Evolutionary conservation across 2,113 vertebrate species (phyloP).

Genomic region (Sinocyclocheilus rhinocerous): DNA sequence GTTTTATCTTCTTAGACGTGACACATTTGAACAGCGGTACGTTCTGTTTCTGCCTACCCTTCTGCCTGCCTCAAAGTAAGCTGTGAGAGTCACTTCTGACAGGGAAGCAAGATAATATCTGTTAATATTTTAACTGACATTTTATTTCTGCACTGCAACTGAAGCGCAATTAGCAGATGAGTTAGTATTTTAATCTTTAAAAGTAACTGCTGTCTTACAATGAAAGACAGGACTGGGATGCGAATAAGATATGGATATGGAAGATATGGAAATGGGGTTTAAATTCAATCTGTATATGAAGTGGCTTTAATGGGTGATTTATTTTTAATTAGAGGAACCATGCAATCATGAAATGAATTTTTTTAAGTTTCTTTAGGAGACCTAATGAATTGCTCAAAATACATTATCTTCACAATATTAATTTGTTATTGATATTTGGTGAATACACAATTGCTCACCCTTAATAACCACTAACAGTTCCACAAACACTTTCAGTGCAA

Average conservation of each 20-base stretch:
- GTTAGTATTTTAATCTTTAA: not conserved
- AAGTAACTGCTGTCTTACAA: not conserved
- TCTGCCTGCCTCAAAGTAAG: conserved; percentile 28
- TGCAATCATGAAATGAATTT: not conserved
- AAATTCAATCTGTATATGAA: no score
- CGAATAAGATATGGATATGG: not conserved
- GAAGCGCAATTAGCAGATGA: not conserved
- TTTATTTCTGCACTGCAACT: conserved; percentile 37
- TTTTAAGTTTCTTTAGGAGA: not conserved
- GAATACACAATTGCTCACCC: not conserved
- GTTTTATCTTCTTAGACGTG: conserved; percentile 50
- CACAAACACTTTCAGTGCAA: not conserved
- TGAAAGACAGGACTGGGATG: not conserved
- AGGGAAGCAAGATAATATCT: conserved; percentile 42
- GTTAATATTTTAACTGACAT: conserved; percentile 35
- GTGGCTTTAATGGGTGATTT: not conserved
- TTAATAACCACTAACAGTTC: not conserved
- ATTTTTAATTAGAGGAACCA: no score
- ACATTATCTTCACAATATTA: not conserved
- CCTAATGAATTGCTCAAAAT: not conserved
- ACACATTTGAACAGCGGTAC: conserved; percentile 47
- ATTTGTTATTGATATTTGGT: not conserved
- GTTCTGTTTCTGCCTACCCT: conserved; percentile 44
- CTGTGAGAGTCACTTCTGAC: conserved; percentile 23
- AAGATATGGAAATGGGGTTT: no score